A percentile compares a stretch with the other conserved stretches of the same genome.
These are phyloP conservation scores for Lepidurus apus DNA, from an alignment of 1,140 invertebrate species.

Conservation along the genomic window DNA sequence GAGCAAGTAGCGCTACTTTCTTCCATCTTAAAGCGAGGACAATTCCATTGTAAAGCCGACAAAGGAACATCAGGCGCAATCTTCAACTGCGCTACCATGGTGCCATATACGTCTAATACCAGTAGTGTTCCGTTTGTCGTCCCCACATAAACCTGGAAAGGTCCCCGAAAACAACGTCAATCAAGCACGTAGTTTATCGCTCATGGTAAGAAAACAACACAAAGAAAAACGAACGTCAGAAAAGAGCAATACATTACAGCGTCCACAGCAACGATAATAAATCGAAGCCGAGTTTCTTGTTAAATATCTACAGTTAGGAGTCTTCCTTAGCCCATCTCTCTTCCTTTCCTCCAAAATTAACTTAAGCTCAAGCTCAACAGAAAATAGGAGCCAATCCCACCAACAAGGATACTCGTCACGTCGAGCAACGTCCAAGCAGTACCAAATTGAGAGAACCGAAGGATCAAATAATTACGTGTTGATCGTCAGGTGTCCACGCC, in stretches of 20 bases:
- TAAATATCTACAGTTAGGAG: not conserved
- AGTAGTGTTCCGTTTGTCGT: slow-evolving; percentile 56
- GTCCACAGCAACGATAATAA: not conserved
- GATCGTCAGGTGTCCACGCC: slow-evolving; percentile 95
- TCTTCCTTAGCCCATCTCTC: too few relatives aligned
- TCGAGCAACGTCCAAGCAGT: too few relatives aligned
- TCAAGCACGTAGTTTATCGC: not conserved
- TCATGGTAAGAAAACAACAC: not conserved
- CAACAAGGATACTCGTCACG: too few relatives aligned
- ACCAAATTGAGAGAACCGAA: not conserved
- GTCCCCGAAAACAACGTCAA: not conserved
- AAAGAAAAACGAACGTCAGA: not conserved
- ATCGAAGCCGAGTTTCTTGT: not conserved
- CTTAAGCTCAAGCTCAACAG: too few relatives aligned
- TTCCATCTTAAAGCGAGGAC: slow-evolving; percentile 97
- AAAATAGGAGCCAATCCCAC: too few relatives aligned
- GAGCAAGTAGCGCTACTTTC: slow-evolving; percentile 48
- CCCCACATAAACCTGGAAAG: slow-evolving; percentile 79
- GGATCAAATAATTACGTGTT: slow-evolving; percentile 57
- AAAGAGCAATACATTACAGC: not conserved
- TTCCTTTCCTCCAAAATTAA: too few relatives aligned
- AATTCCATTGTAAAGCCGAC: slow-evolving; percentile 86
- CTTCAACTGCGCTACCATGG: slow-evolving; percentile 33
- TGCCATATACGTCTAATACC: slow-evolving; percentile 34
- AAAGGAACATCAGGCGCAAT: slow-evolving; percentile 47